A percentile compares a stretch with the other conserved stretches of the same genome.
phyloP scores from a whole-genome alignment of 2,113 vertebrate species.

The Cyphomyrus plagiostoma region DNA sequence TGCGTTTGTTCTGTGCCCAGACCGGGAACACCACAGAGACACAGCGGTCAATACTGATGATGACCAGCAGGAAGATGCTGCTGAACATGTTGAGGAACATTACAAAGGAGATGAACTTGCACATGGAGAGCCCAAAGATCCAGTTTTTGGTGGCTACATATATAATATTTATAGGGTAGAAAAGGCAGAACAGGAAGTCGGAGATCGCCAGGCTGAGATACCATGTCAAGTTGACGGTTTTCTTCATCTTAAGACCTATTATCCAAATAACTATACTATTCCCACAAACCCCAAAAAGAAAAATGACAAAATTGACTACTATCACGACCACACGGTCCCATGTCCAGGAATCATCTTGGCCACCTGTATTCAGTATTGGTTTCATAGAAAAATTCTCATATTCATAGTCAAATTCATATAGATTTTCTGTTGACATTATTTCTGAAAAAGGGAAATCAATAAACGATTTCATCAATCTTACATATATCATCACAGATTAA shows the following conservation, averaged over 20 bases:
- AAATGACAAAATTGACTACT: slow-evolving; percentile 60
- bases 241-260: slow-evolving; percentile 79
- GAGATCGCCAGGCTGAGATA: slow-evolving; percentile 85
- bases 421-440: background rate
- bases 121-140: slow-evolving; percentile 78
- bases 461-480: background rate
- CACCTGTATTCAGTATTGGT: background rate
- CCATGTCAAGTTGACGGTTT: slow-evolving; percentile 80
- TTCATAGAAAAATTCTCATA: background rate
- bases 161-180: slow-evolving; percentile 70
- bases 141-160: slow-evolving; percentile 66
- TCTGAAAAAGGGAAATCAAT: background rate
- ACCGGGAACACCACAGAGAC: slow-evolving; percentile 56
- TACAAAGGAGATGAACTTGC: slow-evolving; percentile 73
- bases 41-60: slow-evolving; percentile 86
- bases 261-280: slow-evolving; percentile 83
- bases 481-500: background rate
- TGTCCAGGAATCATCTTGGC: background rate
- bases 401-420: background rate
- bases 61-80: slow-evolving; percentile 81
- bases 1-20: no score
- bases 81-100: slow-evolving; percentile 92
- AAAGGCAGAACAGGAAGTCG: slow-evolving; percentile 82
- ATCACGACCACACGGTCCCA: slow-evolving; percentile 43
- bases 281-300: slow-evolving; percentile 74